A percentile compares a stretch with the other conserved stretches of the same genome.
Conservation (phyloP, 2,113 vertebrate species). For the Varanus salvator region DNA sequence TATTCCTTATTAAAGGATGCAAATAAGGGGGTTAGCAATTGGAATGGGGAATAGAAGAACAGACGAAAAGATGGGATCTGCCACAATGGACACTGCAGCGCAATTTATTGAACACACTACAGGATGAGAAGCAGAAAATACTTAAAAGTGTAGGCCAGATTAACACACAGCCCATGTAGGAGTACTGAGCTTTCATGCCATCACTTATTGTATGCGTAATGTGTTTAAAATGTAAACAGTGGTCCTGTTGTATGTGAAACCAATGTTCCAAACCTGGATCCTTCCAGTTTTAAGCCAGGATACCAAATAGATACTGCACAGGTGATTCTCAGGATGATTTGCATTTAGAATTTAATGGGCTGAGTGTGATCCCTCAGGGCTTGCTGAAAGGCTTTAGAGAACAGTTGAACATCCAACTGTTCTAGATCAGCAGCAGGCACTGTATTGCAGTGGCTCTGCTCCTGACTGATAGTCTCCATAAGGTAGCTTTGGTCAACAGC, state of each 20-base stretch:
- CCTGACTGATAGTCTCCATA: background rate
- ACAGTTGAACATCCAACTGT: background rate
- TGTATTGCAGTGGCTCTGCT: background rate
- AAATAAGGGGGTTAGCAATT: no score
- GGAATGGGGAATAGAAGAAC: no score
- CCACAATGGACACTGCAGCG: background rate
- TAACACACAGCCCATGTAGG: background rate
- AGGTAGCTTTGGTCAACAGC: background rate
- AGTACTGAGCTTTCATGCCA: background rate
- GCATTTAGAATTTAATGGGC: background rate
- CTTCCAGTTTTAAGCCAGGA: background rate
- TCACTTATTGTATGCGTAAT: background rate
- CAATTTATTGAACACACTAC: rapidly evolving
- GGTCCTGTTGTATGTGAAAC: background rate
- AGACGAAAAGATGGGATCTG: no score
- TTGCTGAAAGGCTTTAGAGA: background rate
- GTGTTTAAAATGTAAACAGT: background rate
- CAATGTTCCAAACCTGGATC: no score
- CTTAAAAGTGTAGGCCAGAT: background rate
- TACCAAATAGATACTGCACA: background rate
- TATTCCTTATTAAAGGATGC: no score
- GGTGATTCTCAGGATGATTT: background rate
- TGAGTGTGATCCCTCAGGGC: background rate
- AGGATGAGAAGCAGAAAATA: conserved; percentile 12
- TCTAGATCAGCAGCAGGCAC: background rate